Evolutionary conservation across 2,797 vertebrate species (phyloP).

Genomic region (Corythornis leucogaster): DNA sequence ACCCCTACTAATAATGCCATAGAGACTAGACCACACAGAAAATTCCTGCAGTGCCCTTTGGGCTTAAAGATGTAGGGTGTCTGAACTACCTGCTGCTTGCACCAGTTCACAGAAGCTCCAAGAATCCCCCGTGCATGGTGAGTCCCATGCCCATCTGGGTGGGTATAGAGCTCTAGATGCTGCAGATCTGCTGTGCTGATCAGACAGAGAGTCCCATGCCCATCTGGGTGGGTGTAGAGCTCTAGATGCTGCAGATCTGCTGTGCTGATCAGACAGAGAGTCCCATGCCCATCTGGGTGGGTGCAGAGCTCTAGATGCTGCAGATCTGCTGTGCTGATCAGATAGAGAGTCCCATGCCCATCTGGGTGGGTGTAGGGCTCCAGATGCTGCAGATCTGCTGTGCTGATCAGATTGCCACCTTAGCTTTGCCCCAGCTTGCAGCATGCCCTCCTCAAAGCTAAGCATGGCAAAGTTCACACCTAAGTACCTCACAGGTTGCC

Average conservation of each 20-base stretch:
- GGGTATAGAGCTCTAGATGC: not conserved
- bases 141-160: not conserved
- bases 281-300: not conserved
- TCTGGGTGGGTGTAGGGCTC: not conserved
- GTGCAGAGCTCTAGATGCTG: not conserved
- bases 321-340: constrained; percentile 7
- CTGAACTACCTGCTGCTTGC: not conserved
- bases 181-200: no score
- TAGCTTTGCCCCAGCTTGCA: constrained; percentile 55
- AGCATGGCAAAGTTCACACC: not conserved
- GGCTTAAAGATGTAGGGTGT: constrained; percentile 63
- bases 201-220: not conserved
- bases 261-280: not conserved
- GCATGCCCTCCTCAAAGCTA: constrained; percentile 11
- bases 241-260: no score
- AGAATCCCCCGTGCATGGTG: not conserved
- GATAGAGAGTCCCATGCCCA: not conserved
- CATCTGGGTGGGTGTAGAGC: not conserved
- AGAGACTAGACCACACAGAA: constrained; percentile 50
- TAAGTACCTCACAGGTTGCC: constrained; percentile 20
- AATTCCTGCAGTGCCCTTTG: constrained; percentile 28
- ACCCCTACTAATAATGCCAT: not conserved
- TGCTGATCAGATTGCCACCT: constrained; percentile 41
- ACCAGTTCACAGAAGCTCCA: not conserved
- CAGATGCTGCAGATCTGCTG: not conserved